Base-by-base conservation (phyloP, 2,888 invertebrate species). In the Reticulitermes lucifugus region DNA sequence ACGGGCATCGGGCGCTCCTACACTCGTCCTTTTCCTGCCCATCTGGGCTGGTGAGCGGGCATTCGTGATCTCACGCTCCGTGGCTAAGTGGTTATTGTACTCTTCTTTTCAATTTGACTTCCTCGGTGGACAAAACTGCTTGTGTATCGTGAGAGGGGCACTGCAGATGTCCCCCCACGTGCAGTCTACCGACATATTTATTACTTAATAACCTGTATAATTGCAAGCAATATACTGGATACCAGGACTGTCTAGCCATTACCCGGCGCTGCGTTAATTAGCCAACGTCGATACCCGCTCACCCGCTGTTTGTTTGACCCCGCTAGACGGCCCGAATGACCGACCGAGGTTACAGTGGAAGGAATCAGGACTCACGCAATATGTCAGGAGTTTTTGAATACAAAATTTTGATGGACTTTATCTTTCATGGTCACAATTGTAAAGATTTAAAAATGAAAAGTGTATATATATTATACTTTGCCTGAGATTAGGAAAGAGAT, bases 401-500 rank as follows among this genome's bases (percentile, higher is more conserved):
- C 88, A 87, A 88, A 88, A 88, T 88, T 88, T 88, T 87, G 87
- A 88, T 87, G 86, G 86, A 87, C 87, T 87, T 88, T 87, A 87
- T 88, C 87, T 88, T 88, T 87, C 88, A 88, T 88, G 88, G 88
- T 87, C 88, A 87, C 87, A 87, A 87, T 86, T 87, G 87, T 88
- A 87, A 88, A 87, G 88, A 87, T 87, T 86, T 83, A 87, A 87
- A 87, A 87, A 86, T 84, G 83, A 86, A 86, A 86, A 87, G 86
- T 87, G 87, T 88, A 87, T 87, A 87, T 87, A 88, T 87, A 88
- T 87, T 88, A 87, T 87, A 88, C 88, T 88, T 87, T 87, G 88
- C 87, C 88, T 87, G 88, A 88, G 87, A 87, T 88, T 88, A 88
- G 88, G 88, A 88, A 87, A 87, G 87, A 88, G 86, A 87, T 87